phyloP scores from a whole-genome alignment of 1,140 invertebrate species.

The Lucilia sericata region DNA sequence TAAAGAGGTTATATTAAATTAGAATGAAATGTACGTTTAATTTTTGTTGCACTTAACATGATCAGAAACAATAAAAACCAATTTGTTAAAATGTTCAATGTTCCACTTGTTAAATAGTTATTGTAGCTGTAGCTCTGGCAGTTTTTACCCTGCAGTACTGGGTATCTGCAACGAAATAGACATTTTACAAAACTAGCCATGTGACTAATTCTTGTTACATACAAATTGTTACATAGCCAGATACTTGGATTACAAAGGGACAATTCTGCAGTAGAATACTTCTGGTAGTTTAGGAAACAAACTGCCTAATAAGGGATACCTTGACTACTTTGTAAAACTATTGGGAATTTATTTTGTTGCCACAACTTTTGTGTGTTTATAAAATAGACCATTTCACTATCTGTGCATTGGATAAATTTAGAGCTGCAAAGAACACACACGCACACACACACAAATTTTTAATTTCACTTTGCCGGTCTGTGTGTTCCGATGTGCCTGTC shows the following conservation, averaged over 20 bases:
- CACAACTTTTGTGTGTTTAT: background rate
- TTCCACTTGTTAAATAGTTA: constrained; percentile 16
- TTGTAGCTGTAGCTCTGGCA: background rate
- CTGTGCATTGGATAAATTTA: background rate
- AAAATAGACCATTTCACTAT: background rate
- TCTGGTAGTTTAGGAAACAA: no score
- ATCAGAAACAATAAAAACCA: background rate
- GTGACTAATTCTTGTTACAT: no score
- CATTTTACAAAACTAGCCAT: no score
- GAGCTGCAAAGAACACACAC: background rate
- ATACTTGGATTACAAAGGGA: no score
- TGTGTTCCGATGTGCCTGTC: background rate
- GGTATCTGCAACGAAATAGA: no score
- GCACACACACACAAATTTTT: background rate
- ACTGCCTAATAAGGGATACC: no score
- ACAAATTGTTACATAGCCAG: no score
- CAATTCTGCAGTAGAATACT: no score
- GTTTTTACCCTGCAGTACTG: background rate
- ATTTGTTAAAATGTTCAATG: constrained; percentile 26
- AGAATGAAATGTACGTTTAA: background rate
- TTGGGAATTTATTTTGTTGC: background rate
- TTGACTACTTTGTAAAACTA: no score
- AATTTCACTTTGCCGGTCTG: background rate
- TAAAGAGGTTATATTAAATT: no score
- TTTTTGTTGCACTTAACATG: background rate